Evolutionary conservation across 2,888 invertebrate genomes (phyloP), one percentile per base, ranked within the genome.

Genomic region (Drosophila prostipennis): DNA sequence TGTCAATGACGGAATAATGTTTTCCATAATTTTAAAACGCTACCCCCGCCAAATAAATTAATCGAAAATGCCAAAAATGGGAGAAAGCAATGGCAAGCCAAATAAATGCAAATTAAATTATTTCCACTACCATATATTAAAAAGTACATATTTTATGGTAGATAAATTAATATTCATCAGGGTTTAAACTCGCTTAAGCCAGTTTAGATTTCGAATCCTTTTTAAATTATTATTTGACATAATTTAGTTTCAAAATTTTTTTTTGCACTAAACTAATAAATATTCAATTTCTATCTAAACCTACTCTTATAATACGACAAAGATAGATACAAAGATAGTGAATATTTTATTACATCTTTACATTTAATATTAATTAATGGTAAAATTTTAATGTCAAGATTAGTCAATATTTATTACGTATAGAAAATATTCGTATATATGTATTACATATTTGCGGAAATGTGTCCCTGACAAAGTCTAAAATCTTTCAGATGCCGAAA

Each of bases 1-100:
- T 81, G 79, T 79, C 78, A 84, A 75, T 82, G 69, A 75, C 78
- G 67, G 63, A 74, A 81, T 82, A 85, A 78, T 84, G 75, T 81
- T 84, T 79, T 76, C 78, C 79, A 84, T 84, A 78, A 76, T 81
- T 79, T 77, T 56, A 60, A 75, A 79, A 77, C 77, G 69, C 51
- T 49, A 36, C 54, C 52, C 39, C 60, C 34, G 60, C 23, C 54
- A 70, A 60, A 76, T 70, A 72, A 73, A 63, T 71, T 63, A 64
- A 65, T 53, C 65, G 72, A 55, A 43, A 45, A 56, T n/a, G 42
- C 49, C 43, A 40, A 54, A 58, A 49, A 39, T 26, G 43, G 55
- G 19, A 16, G 16, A 11, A 3, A 23, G 37, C 36, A 34, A 23
- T 13, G 26, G 13, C 64, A 37, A 39, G 45, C 57, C 45, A 32